phyloP scores from a whole-genome alignment of 2,797 vertebrate genomes.

The Vespertilio murinus region DNA sequence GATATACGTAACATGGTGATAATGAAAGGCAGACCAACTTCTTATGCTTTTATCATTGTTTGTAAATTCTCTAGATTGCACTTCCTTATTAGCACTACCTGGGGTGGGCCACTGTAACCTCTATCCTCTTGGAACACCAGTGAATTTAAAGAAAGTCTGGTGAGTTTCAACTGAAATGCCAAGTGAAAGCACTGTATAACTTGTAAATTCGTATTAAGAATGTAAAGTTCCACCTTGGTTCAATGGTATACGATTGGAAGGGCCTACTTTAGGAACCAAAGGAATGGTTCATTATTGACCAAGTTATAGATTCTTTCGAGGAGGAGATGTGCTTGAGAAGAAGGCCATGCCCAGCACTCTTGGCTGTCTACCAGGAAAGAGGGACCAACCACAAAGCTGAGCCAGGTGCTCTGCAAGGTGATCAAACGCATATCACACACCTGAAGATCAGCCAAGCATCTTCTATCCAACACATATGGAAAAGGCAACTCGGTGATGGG shows the following conservation, averaged over 20 bases:
- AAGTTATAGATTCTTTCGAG: not conserved
- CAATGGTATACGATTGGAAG: not conserved
- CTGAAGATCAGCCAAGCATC: not conserved
- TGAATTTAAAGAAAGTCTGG: not conserved
- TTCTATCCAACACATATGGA: not conserved
- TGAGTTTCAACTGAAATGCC: not conserved
- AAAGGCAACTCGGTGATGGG: slow-evolving; percentile 10
- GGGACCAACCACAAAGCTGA: not conserved
- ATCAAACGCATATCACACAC: not conserved
- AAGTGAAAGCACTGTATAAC: not conserved
- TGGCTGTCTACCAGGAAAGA: not conserved
- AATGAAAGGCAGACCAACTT: not conserved
- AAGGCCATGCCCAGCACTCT: accelerated
- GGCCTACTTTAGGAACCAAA: not conserved
- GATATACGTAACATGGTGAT: not conserved
- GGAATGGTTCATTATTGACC: not conserved
- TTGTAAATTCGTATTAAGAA: not conserved
- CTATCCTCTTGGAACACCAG: accelerated
- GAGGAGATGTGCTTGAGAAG: not conserved
- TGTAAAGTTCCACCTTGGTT: not conserved
- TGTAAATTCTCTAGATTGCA: not conserved
- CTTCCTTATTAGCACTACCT: not conserved
- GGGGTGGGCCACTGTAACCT: not conserved
- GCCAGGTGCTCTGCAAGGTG: not conserved
- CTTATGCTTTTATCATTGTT: not conserved